Base-by-base conservation (phyloP, 2,797 vertebrate genomes). In the Gobionotothen gibberifrons region DNA sequence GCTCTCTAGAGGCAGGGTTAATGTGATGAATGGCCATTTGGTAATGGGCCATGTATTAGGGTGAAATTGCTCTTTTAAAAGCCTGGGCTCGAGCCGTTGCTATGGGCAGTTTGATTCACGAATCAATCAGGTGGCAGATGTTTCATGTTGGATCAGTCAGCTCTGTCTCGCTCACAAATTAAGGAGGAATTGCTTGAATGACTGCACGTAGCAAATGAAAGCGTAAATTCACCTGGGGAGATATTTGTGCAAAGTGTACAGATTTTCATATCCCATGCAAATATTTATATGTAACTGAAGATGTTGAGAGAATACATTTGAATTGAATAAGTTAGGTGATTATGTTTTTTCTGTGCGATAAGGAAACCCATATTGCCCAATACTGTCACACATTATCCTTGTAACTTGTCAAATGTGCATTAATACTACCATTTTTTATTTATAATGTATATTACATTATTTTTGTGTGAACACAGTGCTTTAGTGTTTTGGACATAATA, bases 11-110 rank as follows among this genome's bases (percentile, higher is more conserved):
- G 74, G 58, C 71, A 69, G 85, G 89, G 79, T 81, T 81, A 72
- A 86, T 81, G 85, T 94, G 91, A 94, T 91, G 87, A 87, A 94
- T 92, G 78, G 77, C 78, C 77, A 54, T 90, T 87, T 91, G 90
- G 85, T 94, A 93, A 93, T 92, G 90, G 90, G 85, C 87, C 90
- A 92, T 93, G 90, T 89, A 92, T 93, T 92, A 89, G 76, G 84
- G 81, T 55, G 67, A 89, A 92, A 86, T 75, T 72, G 78, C 77
- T 86, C 75, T 79, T 92, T 86, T 85, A 93, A 93, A 92, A 92
- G 83, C 87, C 79, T 12, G 13, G 86, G 82, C 65, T 85, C 4
- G 58, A 89, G 85, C 77, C 11, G 63, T 87, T 85, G 83, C 83
- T 88, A 74, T 83, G 90, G 89, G 70, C 88, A 74, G 90, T 90